These are phyloP conservation scores for Carassius carassius DNA, from an alignment of 2,113 vertebrate species.

Conservation along the genomic window DNA sequence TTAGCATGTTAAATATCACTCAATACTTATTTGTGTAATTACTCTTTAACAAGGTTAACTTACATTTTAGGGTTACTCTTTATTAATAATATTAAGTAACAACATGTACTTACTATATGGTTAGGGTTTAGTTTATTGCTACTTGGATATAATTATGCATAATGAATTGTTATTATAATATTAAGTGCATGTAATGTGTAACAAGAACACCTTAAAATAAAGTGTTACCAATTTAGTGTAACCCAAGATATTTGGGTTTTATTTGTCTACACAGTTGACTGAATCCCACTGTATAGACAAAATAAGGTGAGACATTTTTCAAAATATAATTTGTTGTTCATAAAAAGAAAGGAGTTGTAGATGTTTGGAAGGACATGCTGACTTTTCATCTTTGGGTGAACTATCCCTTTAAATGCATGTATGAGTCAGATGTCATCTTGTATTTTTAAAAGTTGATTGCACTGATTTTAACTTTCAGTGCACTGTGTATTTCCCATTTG, in stretches of 20 bases:
- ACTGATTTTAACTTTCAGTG: background rate
- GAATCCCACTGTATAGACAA: background rate
- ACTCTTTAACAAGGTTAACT: background rate
- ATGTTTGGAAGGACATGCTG: background rate
- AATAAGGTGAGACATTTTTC: background rate
- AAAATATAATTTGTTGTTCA: background rate
- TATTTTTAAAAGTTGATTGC: slow-evolving; percentile 24
- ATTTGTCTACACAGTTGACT: background rate
- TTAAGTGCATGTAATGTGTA: too few species aligned
- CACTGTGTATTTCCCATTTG: background rate
- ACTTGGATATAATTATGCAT: too few species aligned
- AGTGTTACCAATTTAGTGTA: background rate
- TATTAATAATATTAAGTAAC: too few species aligned
- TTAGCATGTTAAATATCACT: background rate
- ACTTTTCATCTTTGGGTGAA: background rate
- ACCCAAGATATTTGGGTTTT: background rate
- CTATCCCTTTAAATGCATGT: background rate
- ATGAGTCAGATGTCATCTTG: slow-evolving; percentile 1
- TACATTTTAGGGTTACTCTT: background rate
- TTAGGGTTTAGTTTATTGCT: too few species aligned
- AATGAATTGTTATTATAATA: too few species aligned
- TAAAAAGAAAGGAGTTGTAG: background rate
- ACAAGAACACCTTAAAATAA: too few species aligned
- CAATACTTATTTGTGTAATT: background rate
- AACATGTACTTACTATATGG: too few species aligned